A percentile compares a stretch with the other conserved stretches of the same genome.
phyloP scores from a whole-genome alignment of 2,797 vertebrate species.

The Bryconaethiops microstoma region DNA sequence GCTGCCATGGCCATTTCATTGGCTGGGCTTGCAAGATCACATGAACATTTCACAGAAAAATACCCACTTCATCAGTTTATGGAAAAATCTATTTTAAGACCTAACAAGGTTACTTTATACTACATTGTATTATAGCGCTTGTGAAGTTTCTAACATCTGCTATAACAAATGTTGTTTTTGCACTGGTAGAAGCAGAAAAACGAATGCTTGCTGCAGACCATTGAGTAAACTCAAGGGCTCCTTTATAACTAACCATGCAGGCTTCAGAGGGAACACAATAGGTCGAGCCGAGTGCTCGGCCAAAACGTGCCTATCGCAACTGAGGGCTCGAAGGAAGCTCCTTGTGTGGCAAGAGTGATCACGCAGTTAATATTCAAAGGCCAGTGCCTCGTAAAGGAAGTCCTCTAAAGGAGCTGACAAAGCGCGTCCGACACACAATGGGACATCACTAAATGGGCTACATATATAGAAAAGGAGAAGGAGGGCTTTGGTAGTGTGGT shows the following conservation, averaged over 20 bases:
- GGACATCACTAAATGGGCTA: constrained; percentile 71
- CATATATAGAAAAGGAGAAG: constrained; percentile 70
- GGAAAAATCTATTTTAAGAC: background rate
- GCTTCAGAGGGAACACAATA: constrained; percentile 63
- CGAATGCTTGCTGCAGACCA: constrained; percentile 51
- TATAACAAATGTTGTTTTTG: background rate
- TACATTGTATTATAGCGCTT: background rate
- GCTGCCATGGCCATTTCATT: constrained; percentile 66
- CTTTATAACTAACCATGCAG: constrained; percentile 52
- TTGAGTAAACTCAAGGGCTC: constrained; percentile 58
- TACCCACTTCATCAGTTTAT: background rate
- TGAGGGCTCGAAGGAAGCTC: constrained; percentile 59
- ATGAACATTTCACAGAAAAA: constrained; percentile 43
- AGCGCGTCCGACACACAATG: constrained; percentile 75
- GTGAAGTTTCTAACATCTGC: background rate
- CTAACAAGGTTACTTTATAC: background rate
- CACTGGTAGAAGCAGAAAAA: constrained; percentile 52
- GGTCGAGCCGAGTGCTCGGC: constrained; percentile 59
- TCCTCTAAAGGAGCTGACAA: constrained; percentile 79
- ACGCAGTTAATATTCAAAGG: constrained; percentile 84
- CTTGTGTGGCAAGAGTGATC: constrained; percentile 81
- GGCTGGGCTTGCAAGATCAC: constrained; percentile 63
- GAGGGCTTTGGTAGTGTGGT: constrained; percentile 68
- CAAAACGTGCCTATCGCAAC: constrained; percentile 42
- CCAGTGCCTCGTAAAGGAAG: constrained; percentile 74